Percentiles rank a stretch among this genome's conserved stretches.
These are phyloP conservation scores for Lepidochrysops patricia DNA, from an alignment of 2,888 invertebrate genomes.

Conservation along the genomic window DNA sequence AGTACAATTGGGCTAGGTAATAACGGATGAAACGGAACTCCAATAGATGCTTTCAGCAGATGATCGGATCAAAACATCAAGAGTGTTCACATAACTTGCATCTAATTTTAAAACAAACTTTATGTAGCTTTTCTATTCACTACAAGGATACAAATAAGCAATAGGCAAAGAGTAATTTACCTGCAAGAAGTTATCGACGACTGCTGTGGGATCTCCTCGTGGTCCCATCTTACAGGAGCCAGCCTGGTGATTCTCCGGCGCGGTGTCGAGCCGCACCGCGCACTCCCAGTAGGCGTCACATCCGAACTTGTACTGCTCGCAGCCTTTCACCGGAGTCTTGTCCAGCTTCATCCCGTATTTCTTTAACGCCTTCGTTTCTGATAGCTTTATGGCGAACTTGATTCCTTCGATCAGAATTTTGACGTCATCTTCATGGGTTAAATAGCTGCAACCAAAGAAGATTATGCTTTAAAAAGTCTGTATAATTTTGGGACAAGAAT, in stretches of 20 bases:
- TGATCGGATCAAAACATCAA: no score
- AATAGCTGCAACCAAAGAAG: conserved; percentile 60
- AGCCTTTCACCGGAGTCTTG: conserved; percentile 81
- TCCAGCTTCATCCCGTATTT: conserved; percentile 84
- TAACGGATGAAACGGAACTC: no score
- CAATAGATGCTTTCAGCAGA: no score
- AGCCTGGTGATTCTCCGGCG: conserved; percentile 88
- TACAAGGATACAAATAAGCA: no score
- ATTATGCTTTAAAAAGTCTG: background rate
- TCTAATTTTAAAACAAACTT: no score
- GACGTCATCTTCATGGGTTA: conserved; percentile 85
- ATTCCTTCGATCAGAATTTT: conserved; percentile 88
- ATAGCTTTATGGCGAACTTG: conserved; percentile 81
- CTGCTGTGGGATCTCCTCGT: conserved; percentile 78
- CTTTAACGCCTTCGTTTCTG: conserved; percentile 77
- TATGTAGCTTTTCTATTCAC: no score
- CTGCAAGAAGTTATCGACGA: conserved; percentile 81
- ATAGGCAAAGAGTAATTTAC: conserved; percentile 29
- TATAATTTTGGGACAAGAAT: background rate
- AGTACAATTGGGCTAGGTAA: no score
- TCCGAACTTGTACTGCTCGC: conserved; percentile 83
- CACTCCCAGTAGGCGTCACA: conserved; percentile 87
- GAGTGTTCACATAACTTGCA: no score
- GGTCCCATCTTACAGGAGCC: conserved; percentile 91
- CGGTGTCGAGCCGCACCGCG: conserved; percentile 82